Evolutionary conservation across 2,888 invertebrate genomes (phyloP).

Genomic region (Pseudoips prasinana): DNA sequence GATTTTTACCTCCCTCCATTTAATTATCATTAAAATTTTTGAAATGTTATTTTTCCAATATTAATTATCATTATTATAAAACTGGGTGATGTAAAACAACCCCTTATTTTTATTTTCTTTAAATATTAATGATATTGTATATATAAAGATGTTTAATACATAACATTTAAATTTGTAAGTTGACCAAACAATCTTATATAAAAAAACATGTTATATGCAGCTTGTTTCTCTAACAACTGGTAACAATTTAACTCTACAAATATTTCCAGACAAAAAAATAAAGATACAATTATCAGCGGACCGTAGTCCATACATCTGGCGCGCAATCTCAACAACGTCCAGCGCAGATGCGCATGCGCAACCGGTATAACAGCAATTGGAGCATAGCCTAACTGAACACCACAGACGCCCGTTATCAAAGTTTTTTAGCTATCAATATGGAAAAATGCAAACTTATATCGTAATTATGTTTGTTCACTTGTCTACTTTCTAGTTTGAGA

Average conservation of each 20-base stretch:
- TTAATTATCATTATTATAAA: too few species aligned
- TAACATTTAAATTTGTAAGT: too few species aligned
- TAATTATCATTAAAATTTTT: too few species aligned
- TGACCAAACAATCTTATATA: too few species aligned
- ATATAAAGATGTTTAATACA: too few species aligned
- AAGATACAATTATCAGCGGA: slow-evolving; percentile 22
- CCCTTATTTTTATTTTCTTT: too few species aligned
- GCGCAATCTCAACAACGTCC: slow-evolving; percentile 24
- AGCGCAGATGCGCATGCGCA: slow-evolving; percentile 29
- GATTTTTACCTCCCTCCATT: too few species aligned
- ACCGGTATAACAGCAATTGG: slow-evolving; percentile 57
- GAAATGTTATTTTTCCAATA: too few species aligned
- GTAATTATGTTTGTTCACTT: slow-evolving; percentile 16
- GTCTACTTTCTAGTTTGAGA: slow-evolving; percentile 16
- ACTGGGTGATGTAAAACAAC: too few species aligned
- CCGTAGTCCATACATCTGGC: slow-evolving; percentile 24
- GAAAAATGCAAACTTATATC: slow-evolving; percentile 26
- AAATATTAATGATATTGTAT: too few species aligned
- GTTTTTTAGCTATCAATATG: slow-evolving; percentile 41
- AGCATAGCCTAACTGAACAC: slow-evolving; percentile 67
- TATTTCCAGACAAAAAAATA: slow-evolving; percentile 17
- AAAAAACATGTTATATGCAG: too few species aligned
- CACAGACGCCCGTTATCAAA: slow-evolving; percentile 46
- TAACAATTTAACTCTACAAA: slow-evolving; percentile 11
- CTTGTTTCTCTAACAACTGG: neutral